Conservation (phyloP, 2,113 vertebrate species). For the Myrmecobius fasciatus region DNA sequence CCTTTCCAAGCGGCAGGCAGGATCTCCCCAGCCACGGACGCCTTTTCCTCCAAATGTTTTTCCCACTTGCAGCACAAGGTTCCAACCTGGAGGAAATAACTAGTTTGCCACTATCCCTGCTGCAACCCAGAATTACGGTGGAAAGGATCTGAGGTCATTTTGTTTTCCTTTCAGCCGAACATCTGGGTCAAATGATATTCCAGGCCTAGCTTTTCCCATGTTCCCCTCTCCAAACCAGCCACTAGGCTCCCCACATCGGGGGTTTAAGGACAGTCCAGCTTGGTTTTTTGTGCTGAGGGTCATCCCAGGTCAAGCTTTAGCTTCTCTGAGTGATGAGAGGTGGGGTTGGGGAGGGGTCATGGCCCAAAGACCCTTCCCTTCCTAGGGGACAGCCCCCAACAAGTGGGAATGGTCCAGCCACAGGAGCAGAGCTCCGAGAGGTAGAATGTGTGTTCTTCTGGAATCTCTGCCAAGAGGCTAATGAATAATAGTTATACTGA, state of each 20-base stretch:
- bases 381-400: neutral
- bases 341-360: neutral
- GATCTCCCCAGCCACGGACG: slow-evolving; percentile 55
- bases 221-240: slow-evolving; percentile 40
- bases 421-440: neutral
- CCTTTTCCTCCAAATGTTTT: neutral
- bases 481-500: neutral
- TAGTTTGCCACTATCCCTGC: slow-evolving; percentile 36
- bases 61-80: slow-evolving; percentile 12
- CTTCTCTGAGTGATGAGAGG: neutral
- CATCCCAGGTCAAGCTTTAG: slow-evolving; percentile 22
- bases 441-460: neutral
- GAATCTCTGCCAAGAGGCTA: neutral
- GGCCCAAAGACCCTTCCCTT: neutral
- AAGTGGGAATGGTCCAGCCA: neutral
- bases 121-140: neutral
- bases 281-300: neutral
- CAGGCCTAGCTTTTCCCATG: slow-evolving; percentile 38
- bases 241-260: slow-evolving; percentile 50
- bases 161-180: slow-evolving; percentile 58
- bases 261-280: slow-evolving; percentile 13
- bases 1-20: slow-evolving; percentile 41
- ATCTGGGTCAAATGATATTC: slow-evolving; percentile 65
- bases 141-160: slow-evolving; percentile 15
- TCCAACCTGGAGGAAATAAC: slow-evolving; percentile 39